Base-by-base conservation (phyloP, 2,797 vertebrate genomes). In the Cossypha dichroa region DNA sequence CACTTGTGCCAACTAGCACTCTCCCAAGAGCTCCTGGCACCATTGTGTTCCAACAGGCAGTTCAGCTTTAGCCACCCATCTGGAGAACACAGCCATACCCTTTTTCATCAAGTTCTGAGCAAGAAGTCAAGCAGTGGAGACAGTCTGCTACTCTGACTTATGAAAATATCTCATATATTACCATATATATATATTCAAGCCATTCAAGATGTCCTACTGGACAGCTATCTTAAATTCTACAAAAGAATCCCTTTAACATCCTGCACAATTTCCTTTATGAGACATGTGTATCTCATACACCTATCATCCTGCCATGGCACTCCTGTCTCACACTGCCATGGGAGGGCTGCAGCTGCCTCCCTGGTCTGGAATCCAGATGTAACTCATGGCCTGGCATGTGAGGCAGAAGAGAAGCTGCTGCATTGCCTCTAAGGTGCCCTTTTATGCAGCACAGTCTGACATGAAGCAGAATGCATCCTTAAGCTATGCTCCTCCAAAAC, bases 361-460 rank as follows among this genome's bases (percentile, higher is more conserved):
- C 17, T 46, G 41, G 19, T 78, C 29, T 81, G 29, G 18, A 29
- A 10, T 64, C 16, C 31, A 8, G 17, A 7, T 25, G 21, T 21
- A 54, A 67, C 28, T 41, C 26, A 17, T 33, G 45, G 31, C 26
- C 51, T 62, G 36, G 20, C 15, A 36, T 5, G 26, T 19, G 21
- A 52, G n/a, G n/a, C 52, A 56, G 36, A 56, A 49, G 4, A 58
- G 15, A 75, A 88, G 45, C 11, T 72, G 17, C 18, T 78, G n/a
- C 34, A 25, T 17, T 56, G 17, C 31, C 36, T 16, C 4, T 25
- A 13, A 49, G 21, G 4, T 46, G 7, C 26, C 59, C 6, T 6
- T 58, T 58, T 31, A 66, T 0, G 0, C 7, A 41, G 36, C 13
- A 7, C 22, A 33, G 9, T 68, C 38, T 58, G 10, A 28, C 20